Base-by-base conservation (phyloP, 2,888 invertebrate species). In the Eristalis arbustorum region DNA sequence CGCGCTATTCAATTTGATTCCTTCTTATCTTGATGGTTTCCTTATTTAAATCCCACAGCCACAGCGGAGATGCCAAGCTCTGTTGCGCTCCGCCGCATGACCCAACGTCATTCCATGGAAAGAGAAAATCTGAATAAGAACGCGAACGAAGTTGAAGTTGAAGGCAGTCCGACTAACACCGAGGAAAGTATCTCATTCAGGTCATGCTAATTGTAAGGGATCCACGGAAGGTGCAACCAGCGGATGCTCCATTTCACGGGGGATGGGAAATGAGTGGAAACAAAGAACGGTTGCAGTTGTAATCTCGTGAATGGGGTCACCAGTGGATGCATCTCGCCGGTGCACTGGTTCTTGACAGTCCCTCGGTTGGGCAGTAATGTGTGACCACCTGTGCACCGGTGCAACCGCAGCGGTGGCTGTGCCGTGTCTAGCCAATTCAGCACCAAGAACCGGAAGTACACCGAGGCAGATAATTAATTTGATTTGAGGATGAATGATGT, bases 131-230 rank as follows among this genome's bases (percentile, higher is more conserved):
- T 75, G 42, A 72, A 61, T 23, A 31, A 37, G 49, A 49, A 49
- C 59, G 31, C 28, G 40, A 42, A n/a, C 31, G 31, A 31, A 31
- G 31, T 31, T 42, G 49, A 18, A 49, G 49, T 71, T 22, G 67
- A 61, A 59, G 77, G 61, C 66, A 62, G 67, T 56, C 6, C 68
- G 64, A 77, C 74, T 85, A 74, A 85, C 81, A 85, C 76, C 40
- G 64, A 74, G 74, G 57, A 71, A 34, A 62, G 73, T 74, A 63
- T 68, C 49, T 59, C 59, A 66, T 71, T 71, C 18, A 49, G 85
- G 82, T 78, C 85, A 87, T 34, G 62, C 78, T 67, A 74, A 87
- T 84, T 82, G 85, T 74, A 74, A 82, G 77, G 56, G 64, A 82
- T 82, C 74, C 77, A 77, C 77, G 74, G 64, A 73, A 85, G 80